Percentiles rank a stretch among this genome's conserved stretches.
Conservation (phyloP, 2,113 vertebrate species). For the Tragelaphus imberbis region DNA sequence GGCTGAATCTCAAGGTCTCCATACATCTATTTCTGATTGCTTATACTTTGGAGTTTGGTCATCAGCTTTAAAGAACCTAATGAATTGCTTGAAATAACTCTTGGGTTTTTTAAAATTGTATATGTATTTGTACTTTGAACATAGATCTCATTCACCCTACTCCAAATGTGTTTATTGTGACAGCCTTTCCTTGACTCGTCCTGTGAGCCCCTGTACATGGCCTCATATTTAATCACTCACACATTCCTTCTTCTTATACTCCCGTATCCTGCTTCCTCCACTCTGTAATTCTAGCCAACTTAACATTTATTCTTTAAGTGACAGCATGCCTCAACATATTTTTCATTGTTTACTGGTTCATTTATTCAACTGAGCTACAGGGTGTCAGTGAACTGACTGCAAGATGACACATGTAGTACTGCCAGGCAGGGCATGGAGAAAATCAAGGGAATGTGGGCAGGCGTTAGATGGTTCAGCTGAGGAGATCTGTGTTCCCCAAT, state of each 20-base stretch:
- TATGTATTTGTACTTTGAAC: background rate
- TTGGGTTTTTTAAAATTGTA: background rate
- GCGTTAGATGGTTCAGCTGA: background rate
- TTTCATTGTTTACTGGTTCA: conserved; percentile 60
- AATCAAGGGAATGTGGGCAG: background rate
- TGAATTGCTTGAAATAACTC: background rate
- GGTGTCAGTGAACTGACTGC: conserved; percentile 26
- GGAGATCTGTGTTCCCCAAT: background rate
- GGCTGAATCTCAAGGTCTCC: background rate
- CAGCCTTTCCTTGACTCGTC: background rate
- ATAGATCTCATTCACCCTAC: background rate
- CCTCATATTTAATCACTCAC: background rate
- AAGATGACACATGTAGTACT: background rate
- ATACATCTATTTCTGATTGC: background rate
- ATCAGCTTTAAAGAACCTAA: background rate
- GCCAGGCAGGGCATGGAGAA: conserved; percentile 1
- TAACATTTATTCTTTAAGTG: conserved; percentile 35
- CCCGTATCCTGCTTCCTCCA: background rate
- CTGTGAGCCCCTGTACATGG: no score
- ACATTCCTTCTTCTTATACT: background rate
- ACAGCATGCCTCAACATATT: conserved; percentile 43
- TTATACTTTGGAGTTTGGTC: background rate
- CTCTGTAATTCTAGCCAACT: background rate
- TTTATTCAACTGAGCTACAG: conserved; percentile 38
- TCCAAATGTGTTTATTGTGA: background rate